These are phyloP conservation scores for Drosophila eugracilis DNA, from an alignment of 1,140 invertebrate species.

Conservation along the genomic window DNA sequence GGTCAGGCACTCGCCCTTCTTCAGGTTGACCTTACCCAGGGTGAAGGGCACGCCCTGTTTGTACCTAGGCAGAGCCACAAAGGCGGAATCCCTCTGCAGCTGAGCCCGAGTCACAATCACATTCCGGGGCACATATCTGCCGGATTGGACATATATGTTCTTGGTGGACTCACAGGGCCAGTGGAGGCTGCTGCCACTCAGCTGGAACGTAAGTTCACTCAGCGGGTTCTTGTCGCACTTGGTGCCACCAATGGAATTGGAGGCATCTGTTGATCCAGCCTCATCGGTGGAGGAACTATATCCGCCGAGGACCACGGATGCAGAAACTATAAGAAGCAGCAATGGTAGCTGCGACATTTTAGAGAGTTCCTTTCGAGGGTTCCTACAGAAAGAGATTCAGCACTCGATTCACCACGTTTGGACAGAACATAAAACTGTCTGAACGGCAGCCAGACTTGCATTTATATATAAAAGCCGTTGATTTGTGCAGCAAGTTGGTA, in stretches of 20 bases:
- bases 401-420: conserved; percentile 29
- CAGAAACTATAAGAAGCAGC: conserved; percentile 19
- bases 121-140: conserved; percentile 87
- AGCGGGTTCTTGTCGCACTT: conserved; percentile 76
- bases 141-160: conserved; percentile 87
- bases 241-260: conserved; percentile 47
- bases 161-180: conserved; percentile 87
- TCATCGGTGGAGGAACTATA: conserved; percentile 45
- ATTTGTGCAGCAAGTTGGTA: conserved; percentile 32
- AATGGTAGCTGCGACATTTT: conserved; percentile 35
- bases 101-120: conserved; percentile 88
- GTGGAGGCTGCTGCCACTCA: conserved; percentile 85
- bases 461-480: conserved; percentile 56
- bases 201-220: conserved; percentile 76
- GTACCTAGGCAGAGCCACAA: conserved; percentile 87
- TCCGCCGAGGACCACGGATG: conserved; percentile 8
- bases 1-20: conserved; percentile 84
- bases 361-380: background rate
- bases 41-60: conserved; percentile 87
- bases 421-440: conserved; percentile 40
- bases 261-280: conserved; percentile 12
- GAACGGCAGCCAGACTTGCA: conserved; percentile 23
- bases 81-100: conserved; percentile 86
- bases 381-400: background rate
- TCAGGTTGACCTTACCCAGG: conserved; percentile 86